Conservation (phyloP, 2,113 vertebrate species). For the Puma concolor region DNA sequence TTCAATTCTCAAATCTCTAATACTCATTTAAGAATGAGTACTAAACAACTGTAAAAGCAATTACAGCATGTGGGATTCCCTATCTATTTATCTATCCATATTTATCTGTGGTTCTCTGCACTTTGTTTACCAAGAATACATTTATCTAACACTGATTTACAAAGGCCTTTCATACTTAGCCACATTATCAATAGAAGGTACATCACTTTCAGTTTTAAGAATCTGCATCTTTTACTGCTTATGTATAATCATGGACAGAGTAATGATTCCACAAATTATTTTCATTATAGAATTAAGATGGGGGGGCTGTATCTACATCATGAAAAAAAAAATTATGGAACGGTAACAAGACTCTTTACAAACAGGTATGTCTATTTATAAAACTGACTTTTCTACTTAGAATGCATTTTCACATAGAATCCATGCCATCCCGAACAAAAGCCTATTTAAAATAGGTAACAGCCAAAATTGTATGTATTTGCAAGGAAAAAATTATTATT, state of each 20-base stretch:
- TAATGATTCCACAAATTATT: neutral
- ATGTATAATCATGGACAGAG: neutral
- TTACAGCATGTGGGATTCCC: neutral
- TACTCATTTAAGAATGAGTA: slow-evolving; percentile 31
- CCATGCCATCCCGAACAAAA: neutral
- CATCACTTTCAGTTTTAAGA: slow-evolving; percentile 22
- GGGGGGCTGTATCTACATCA: neutral
- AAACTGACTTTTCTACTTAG: slow-evolving; percentile 20
- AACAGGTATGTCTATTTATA: neutral
- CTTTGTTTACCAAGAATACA: slow-evolving; percentile 9
- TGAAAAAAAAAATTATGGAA: neutral
- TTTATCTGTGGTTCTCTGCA: neutral
- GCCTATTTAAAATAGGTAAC: neutral
- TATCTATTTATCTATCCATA: neutral
- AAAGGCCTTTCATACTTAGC: neutral
- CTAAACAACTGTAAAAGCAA: neutral
- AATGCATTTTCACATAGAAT: slow-evolving; percentile 5
- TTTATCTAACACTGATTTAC: slow-evolving; percentile 9
- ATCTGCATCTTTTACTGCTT: slow-evolving; percentile 34
- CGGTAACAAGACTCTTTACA: neutral
- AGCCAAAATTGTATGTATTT: neutral
- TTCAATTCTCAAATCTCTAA: slow-evolving; percentile 50
- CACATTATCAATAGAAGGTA: neutral
- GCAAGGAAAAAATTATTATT: neutral
- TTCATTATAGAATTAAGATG: slow-evolving; percentile 11